These are phyloP conservation scores for Chromoteleia sp. DNA, from an alignment of 2,888 invertebrate species.

Conservation along the genomic window DNA sequence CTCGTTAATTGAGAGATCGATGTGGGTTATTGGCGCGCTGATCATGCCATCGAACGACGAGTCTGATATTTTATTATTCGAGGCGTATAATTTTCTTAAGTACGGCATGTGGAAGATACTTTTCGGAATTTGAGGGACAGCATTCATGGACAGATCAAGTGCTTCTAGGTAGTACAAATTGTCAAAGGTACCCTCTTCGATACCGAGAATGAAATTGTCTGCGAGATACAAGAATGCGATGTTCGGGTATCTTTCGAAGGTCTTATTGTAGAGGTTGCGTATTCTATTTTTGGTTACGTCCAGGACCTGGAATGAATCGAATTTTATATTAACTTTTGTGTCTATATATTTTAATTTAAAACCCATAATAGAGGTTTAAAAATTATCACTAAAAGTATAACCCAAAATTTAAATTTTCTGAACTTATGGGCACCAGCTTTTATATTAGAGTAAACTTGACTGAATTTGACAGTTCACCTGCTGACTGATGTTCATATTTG, in stretches of 20 bases:
- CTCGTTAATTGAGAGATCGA: constrained; percentile 88
- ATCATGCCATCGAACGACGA: constrained; percentile 83
- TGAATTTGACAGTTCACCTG: too few relatives aligned
- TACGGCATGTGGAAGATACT: constrained; percentile 86
- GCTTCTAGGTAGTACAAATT: constrained; percentile 86
- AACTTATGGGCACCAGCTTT: too few relatives aligned
- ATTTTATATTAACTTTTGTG: neutral
- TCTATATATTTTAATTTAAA: too few relatives aligned
- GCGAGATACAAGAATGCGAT: constrained; percentile 86
- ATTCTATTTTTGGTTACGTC: constrained; percentile 87
- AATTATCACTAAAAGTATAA: too few relatives aligned
- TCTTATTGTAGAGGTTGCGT: constrained; percentile 85
- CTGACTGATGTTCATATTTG: too few relatives aligned
- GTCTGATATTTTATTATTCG: constrained; percentile 85
- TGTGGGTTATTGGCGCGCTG: constrained; percentile 86
- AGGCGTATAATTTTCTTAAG: constrained; percentile 88
- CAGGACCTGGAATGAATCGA: constrained; percentile 85
- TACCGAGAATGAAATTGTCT: constrained; percentile 86
- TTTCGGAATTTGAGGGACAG: constrained; percentile 85
- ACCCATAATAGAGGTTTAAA: too few relatives aligned
- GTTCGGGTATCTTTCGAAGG: constrained; percentile 85
- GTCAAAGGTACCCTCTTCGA: constrained; percentile 86
- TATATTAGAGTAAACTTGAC: too few relatives aligned
- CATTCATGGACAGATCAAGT: constrained; percentile 87
- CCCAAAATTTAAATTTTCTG: too few relatives aligned